phyloP scores from a whole-genome alignment of 2,797 vertebrate genomes.

The Huso huso region DNA sequence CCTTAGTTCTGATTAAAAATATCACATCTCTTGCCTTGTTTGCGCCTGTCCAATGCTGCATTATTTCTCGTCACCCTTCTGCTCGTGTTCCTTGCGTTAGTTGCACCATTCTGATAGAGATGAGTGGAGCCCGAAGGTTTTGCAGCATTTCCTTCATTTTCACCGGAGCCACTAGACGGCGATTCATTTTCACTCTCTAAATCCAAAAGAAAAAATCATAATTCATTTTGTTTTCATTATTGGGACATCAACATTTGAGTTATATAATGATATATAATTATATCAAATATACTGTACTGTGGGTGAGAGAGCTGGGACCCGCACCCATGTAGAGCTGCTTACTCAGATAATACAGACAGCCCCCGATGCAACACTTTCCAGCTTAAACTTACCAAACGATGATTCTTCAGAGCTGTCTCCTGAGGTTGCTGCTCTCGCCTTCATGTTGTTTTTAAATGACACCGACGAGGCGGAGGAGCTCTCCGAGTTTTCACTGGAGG shows the following conservation, averaged over 20 bases:
- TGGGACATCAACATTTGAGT: background rate
- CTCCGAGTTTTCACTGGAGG: constrained; percentile 57
- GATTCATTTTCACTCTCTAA: constrained; percentile 56
- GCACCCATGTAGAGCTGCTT: no score
- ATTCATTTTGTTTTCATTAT: background rate
- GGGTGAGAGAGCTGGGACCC: no score
- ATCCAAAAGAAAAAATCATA: constrained; percentile 31
- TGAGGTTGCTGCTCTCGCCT: constrained; percentile 47
- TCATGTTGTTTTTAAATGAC: constrained; percentile 43
- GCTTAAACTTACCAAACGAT: constrained; percentile 59
- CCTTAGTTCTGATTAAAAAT: no score
- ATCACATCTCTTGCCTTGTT: constrained; percentile 31
- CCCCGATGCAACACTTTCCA: no score
- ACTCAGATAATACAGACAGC: no score
- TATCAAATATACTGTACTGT: no score
- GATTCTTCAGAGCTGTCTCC: constrained; percentile 40
- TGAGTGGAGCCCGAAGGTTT: constrained; percentile 36
- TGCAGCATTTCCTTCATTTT: constrained; percentile 44
- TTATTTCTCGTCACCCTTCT: constrained; percentile 64
- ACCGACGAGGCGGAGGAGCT: constrained; percentile 17
- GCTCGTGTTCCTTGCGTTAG: constrained; percentile 35
- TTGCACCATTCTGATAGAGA: constrained; percentile 51
- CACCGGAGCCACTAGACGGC: constrained; percentile 45
- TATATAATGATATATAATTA: no score
- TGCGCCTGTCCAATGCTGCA: constrained; percentile 43